Evolutionary conservation across 2,888 invertebrate species (phyloP).

Genomic region (Sepiola atlantica): DNA sequence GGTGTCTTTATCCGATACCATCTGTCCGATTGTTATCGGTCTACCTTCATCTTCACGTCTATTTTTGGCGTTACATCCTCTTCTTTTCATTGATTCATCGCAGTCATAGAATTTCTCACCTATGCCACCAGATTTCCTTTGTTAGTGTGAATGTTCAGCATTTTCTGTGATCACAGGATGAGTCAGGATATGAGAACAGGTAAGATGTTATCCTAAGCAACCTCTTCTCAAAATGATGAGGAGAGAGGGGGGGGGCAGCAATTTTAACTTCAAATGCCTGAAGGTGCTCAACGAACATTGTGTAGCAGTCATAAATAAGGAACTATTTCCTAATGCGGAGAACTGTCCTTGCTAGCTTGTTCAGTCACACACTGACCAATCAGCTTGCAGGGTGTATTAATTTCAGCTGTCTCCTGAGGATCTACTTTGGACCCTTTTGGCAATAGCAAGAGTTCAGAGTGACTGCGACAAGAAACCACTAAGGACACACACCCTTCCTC

Average conservation of each 20-base stretch:
- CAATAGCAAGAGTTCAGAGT: no score
- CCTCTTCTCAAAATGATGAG: background rate
- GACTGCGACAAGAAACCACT: no score
- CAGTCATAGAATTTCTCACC: background rate
- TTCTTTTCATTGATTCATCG: background rate
- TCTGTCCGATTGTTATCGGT: background rate
- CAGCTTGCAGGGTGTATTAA: no score
- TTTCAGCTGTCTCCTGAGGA: no score
- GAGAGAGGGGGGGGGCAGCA: background rate
- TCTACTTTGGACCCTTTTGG: no score
- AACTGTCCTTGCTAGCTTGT: no score
- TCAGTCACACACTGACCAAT: no score
- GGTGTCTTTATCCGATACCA: background rate
- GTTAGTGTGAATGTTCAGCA: background rate
- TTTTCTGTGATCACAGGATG: background rate
- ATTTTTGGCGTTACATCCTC: background rate
- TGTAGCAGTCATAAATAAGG: no score
- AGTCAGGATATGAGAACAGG: background rate
- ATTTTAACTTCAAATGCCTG: background rate
- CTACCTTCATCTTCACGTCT: background rate
- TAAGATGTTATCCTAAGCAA: background rate
- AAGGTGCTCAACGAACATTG: background rate
- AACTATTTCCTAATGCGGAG: no score
- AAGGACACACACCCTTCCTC: no score
- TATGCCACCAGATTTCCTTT: background rate